Percentiles rank a stretch among this genome's conserved stretches.
Conservation (phyloP, 2,888 invertebrate genomes). For the Caenorhabditis angaria region DNA sequence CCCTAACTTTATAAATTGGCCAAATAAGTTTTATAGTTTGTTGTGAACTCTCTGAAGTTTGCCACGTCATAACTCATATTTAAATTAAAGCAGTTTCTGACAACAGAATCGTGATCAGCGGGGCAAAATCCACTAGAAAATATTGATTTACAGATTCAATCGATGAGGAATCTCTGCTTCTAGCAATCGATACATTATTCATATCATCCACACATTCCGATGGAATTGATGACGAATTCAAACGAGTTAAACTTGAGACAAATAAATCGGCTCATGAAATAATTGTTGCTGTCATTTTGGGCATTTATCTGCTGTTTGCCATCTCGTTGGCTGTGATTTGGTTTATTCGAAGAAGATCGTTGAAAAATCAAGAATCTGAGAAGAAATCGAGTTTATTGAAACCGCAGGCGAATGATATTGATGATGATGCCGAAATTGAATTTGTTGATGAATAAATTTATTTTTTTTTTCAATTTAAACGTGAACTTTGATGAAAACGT, state of each 20-base stretch:
- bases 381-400: not conserved
- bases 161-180: not conserved
- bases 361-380: not conserved
- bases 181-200: not conserved
- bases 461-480: no score
- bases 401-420: not conserved
- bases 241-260: not conserved
- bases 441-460: constrained; percentile 1
- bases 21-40: no score
- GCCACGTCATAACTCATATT: no score
- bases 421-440: not conserved
- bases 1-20: no score
- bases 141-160: not conserved
- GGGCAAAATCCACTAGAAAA: no score
- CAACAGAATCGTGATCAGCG: no score
- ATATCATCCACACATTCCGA: not conserved
- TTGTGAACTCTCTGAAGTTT: no score
- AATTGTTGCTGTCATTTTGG: not conserved
- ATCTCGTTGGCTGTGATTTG: no score
- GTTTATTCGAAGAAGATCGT: no score
- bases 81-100: no score
- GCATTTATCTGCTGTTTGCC: not conserved
- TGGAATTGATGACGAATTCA: not conserved
- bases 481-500: no score
- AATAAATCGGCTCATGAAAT: not conserved